Evolutionary conservation across 2,797 vertebrate species (phyloP).

Genomic region (Notolepis coatsorum): DNA sequence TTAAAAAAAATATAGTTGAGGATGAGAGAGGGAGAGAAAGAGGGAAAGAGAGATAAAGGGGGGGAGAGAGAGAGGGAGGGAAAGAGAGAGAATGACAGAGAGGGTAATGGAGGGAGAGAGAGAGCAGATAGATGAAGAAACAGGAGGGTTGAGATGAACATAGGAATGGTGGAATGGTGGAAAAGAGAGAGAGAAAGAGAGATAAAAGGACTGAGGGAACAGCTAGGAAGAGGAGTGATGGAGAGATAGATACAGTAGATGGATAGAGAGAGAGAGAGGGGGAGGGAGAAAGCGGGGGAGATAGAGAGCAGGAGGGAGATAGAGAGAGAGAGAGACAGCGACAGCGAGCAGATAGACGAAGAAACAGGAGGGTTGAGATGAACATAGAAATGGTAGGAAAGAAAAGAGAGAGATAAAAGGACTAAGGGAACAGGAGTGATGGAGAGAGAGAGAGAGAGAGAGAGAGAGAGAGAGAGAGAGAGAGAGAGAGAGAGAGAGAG

Average conservation of each 20-base stretch:
- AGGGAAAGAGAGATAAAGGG: background rate
- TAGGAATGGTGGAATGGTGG: background rate
- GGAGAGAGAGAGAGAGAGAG: constrained; percentile 15
- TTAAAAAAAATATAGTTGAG: too few species aligned
- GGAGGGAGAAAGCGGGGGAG: background rate
- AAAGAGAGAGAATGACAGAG: constrained; percentile 2
- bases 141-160: background rate
- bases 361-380: background rate
- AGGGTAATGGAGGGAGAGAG: background rate
- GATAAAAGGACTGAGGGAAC: too few species aligned
- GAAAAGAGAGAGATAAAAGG: constrained; percentile 46
- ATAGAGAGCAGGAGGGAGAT: background rate
- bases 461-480: constrained; percentile 13
- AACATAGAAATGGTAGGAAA: background rate
- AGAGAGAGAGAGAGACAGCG: background rate
- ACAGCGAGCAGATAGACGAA: background rate
- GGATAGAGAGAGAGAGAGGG: background rate
- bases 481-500: constrained; percentile 32
- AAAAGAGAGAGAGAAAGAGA: constrained; percentile 14
- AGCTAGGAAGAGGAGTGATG: constrained; percentile 48
- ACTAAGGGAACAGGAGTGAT: too few species aligned
- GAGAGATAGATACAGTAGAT: too few species aligned
- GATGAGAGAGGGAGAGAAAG: background rate
- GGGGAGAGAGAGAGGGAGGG: background rate
- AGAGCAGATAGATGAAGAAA: background rate